Evolutionary conservation across 2,113 vertebrate genomes (phyloP), one percentile per base, ranked within the genome.

Genomic region (Damaliscus lunatus): DNA sequence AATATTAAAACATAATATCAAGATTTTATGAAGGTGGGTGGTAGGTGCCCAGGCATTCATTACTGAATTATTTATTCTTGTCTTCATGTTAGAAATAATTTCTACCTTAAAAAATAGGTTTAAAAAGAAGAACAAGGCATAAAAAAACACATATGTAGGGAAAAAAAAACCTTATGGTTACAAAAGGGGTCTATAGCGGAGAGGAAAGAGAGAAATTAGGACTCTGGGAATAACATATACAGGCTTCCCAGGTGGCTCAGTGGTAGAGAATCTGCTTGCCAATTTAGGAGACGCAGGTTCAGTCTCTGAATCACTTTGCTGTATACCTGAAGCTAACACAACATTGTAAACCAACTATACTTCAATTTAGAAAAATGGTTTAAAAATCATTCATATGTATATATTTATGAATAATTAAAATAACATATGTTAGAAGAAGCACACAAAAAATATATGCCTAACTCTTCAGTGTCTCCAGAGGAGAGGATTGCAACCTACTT

Each of bases 401-500:
- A 80, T 74, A 93, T 74, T 77, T 90, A 88, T 64, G 17, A 91
- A 84, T 86, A 95, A 50, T 93, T 95, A 89, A 93, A 91, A 88
- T 90, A 87, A 31, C 15, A 59, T 77, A 77, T n/a, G 8, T 92
- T 92, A 27, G 57, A 60, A 92, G 87, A 82, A 87, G 21, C 17
- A 87, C 60, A 13, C 25, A 91, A 94, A 92, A 86, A 95, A 83
- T 52, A 40, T 43, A 78, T 36, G 60, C 29, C 27, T 80, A 78
- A 88, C 27, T 90, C 21, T 84, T 55, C 60, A 80, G 33, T 36
- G 33, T 48, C 80, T 91, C n/a, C 82, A 55, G 27, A 94, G 40
- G 25, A 90, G 15, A 90, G 7, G 33, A 91, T 43, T 89, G 16
- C 46, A 96, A 81, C n/a, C 55, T 77, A 86, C 55, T 87, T 87